Evolutionary conservation across 1,140 invertebrate species (phyloP), one percentile per base, ranked within the genome.

Genomic region (Bombus waltoni): DNA sequence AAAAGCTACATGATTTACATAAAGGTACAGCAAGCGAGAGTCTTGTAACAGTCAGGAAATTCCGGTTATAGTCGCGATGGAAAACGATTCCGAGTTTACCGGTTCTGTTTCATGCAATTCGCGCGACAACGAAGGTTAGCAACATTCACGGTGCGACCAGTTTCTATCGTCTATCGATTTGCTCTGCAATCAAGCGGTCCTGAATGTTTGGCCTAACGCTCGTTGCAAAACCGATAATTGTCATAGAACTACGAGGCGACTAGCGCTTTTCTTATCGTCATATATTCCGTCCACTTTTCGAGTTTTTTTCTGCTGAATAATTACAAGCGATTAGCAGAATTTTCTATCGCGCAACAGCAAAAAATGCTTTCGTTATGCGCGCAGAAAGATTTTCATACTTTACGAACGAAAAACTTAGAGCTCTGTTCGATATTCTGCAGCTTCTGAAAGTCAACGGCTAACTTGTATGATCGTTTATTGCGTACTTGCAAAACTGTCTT

Each of bases 121-220:
- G 32, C 18, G 62, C 10, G 44, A 53, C 62, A 13, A 62, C 91
- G 47, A 93, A 93, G 92, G 92, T 92, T 83, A 92, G 91, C 92
- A 91, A 92, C 92, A 93, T 91, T 93, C 89, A 82, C 90, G 73
- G 44, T 66, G n/a, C 53, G 28, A 13, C 38, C 11, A 65, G 42
- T 78, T 87, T 70, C 8, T 42, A 40, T n/a, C 3, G 44, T 6
- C 8, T 35, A 59, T 71, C 47, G 76, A 79, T 62, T 0, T n/a
- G 47, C 5, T 22, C 18, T 22, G 18, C 47, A 53, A 18, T 53
- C 18, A 22, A 8, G 22, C 47, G 47, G 47, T 53, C 6, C 47
- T 53, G 5, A 53, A 28, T 40, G 35, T 70, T 78, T 42, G 10
- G 5, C 22, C 3, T 28, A 13, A 22, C 57, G 38, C 8, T 22